phyloP scores from a whole-genome alignment of 1,140 invertebrate genomes.

The Dufourea novaeangliae region DNA sequence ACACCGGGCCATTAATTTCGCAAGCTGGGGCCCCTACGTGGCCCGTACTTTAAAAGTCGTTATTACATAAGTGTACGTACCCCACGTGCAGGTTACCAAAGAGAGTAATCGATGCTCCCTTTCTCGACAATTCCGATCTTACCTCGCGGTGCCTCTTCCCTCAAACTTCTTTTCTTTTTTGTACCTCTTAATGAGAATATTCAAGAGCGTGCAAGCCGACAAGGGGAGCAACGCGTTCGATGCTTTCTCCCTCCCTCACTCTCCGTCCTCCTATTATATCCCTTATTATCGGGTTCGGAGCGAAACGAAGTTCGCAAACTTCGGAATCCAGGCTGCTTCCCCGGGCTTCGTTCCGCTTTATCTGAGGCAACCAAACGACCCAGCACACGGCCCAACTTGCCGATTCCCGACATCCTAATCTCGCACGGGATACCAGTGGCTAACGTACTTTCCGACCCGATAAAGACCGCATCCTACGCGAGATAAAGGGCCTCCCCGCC shows the following conservation, averaged over 20 bases:
- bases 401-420: conserved; percentile 66
- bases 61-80: not conserved
- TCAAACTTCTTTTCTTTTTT: not conserved
- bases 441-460: conserved; percentile 64
- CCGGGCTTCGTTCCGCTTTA: conserved; percentile 65
- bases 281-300: conserved; percentile 59
- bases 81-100: not conserved
- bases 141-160: not conserved
- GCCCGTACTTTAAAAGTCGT: conserved; percentile 30
- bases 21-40: not conserved
- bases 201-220: conserved; percentile 15
- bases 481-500: conserved; percentile 63
- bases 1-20: conserved; percentile 22
- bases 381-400: conserved; percentile 62
- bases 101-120: not conserved
- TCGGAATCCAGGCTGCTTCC: conserved; percentile 39
- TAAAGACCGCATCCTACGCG: conserved; percentile 65
- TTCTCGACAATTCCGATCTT: not conserved
- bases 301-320: conserved; percentile 62
- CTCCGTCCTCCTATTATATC: conserved; percentile 49
- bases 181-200: conserved; percentile 28
- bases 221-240: not conserved
- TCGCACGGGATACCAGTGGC: conserved; percentile 57
- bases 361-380: conserved; percentile 58
- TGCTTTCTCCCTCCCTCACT: too few relatives aligned